Conservation (phyloP, 1,140 invertebrate genomes). For the Zaprionus inermis region DNA sequence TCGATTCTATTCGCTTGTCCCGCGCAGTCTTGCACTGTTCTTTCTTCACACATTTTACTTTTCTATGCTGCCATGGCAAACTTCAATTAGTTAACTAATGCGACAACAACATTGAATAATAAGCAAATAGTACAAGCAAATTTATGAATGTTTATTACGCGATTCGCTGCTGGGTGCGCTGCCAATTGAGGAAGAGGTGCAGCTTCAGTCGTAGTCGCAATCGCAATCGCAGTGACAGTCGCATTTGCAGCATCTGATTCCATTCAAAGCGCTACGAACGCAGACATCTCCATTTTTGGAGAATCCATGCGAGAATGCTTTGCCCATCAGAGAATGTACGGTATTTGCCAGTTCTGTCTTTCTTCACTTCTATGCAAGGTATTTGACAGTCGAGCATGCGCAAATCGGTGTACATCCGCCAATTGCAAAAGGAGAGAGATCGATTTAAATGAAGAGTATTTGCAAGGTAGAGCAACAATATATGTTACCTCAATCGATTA, state of each 20-base stretch:
- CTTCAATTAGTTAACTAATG: constrained; percentile 65
- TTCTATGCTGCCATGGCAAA: constrained; percentile 37
- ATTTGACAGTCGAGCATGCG: too few relatives aligned
- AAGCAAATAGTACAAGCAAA: constrained; percentile 38
- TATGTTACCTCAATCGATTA: too few relatives aligned
- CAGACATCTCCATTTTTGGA: constrained; percentile 62
- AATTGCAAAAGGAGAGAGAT: too few relatives aligned
- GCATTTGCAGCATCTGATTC: background rate
- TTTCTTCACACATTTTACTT: constrained; percentile 19
- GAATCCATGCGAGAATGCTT: background rate
- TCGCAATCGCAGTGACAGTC: background rate
- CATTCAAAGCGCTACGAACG: constrained; percentile 23
- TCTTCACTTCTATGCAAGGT: too few relatives aligned
- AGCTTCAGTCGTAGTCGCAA: constrained; percentile 32
- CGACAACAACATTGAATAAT: constrained; percentile 39
- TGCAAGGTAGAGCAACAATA: too few relatives aligned
- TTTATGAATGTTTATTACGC: constrained; percentile 58
- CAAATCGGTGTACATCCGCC: too few relatives aligned
- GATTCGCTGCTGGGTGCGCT: constrained; percentile 55
- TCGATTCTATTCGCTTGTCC: background rate
- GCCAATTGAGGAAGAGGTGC: constrained; percentile 71
- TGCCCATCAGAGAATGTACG: too few relatives aligned
- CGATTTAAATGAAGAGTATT: too few relatives aligned
- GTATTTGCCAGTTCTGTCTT: too few relatives aligned
- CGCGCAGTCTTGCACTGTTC: constrained; percentile 20